Conservation (phyloP, 2,888 invertebrate species). For the Idaea straminata region DNA sequence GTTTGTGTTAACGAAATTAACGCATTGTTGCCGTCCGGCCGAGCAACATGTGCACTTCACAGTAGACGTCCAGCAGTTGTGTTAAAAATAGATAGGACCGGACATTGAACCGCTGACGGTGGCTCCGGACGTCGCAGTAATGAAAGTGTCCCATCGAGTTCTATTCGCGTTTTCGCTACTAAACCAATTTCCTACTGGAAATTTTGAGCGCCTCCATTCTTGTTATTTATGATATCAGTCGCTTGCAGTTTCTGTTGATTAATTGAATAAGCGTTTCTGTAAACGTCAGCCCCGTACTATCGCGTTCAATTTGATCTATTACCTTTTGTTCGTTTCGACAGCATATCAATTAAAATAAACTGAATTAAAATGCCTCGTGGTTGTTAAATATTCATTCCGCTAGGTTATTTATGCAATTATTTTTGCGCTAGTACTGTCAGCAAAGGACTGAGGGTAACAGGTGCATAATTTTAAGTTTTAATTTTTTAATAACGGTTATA, state of each 20-base stretch:
- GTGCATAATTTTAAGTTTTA: no score
- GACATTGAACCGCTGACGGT: constrained; percentile 72
- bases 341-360: not conserved
- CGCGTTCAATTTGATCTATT: not conserved
- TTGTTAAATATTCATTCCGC: not conserved
- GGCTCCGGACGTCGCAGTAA: constrained; percentile 67
- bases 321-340: not conserved
- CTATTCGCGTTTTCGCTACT: constrained; percentile 55
- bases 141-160: constrained; percentile 68
- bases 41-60: constrained; percentile 19
- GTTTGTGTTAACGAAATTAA: constrained; percentile 17
- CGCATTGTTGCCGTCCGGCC: constrained; percentile 24
- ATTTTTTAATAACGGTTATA: no score
- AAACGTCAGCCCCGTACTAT: constrained; percentile 1
- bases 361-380: not conserved
- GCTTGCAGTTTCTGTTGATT: constrained; percentile 22
- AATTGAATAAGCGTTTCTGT: constrained; percentile 18
- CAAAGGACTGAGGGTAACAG: no score
- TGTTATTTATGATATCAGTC: constrained; percentile 30
- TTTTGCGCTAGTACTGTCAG: not conserved
- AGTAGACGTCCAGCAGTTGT: constrained; percentile 40
- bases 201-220: constrained; percentile 28
- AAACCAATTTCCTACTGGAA: constrained; percentile 55
- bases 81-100: constrained; percentile 74
- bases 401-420: not conserved